These are phyloP conservation scores for Diplodus puntazzo DNA, from an alignment of 2,797 vertebrate genomes.

Conservation along the genomic window DNA sequence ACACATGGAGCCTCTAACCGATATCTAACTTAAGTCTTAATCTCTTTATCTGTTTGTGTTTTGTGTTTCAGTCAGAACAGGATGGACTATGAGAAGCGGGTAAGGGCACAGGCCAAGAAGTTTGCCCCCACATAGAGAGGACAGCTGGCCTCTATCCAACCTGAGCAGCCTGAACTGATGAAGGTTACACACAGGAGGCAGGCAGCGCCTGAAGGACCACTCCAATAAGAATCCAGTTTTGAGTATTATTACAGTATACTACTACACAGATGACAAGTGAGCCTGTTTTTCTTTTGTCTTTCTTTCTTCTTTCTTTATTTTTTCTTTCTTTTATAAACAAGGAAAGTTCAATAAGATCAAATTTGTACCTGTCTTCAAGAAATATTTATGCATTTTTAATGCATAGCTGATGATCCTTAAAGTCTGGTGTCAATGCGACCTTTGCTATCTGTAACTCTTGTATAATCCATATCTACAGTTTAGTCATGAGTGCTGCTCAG, in stretches of 20 bases:
- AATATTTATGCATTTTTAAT: slow-evolving; percentile 55
- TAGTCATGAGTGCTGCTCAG: slow-evolving; percentile 23
- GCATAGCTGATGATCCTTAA: slow-evolving; percentile 52
- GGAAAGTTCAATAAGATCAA: slow-evolving; percentile 37
- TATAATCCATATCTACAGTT: slow-evolving; percentile 59
- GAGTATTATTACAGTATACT: slow-evolving; percentile 60
- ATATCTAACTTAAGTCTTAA: neutral
- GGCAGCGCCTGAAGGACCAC: slow-evolving; percentile 79
- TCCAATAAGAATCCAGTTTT: slow-evolving; percentile 76
- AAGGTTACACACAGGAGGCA: slow-evolving; percentile 49
- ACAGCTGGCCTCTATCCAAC: slow-evolving; percentile 27
- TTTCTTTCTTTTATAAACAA: slow-evolving; percentile 34
- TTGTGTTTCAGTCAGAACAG: slow-evolving; percentile 85
- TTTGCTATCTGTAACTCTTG: slow-evolving; percentile 55
- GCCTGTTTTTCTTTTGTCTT: slow-evolving; percentile 39
- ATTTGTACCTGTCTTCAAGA: slow-evolving; percentile 52
- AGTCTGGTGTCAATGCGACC: slow-evolving; percentile 43
- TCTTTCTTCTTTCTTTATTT: neutral
- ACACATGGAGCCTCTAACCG: no score
- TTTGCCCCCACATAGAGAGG: slow-evolving; percentile 85
- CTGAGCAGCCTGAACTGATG: slow-evolving; percentile 61
- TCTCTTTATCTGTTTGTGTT: neutral
- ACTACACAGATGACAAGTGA: slow-evolving; percentile 51
- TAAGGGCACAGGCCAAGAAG: slow-evolving; percentile 88
- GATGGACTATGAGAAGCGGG: slow-evolving; percentile 89